Conservation (phyloP, 2,797 vertebrate species). For the Tokudaia muenninki region DNA sequence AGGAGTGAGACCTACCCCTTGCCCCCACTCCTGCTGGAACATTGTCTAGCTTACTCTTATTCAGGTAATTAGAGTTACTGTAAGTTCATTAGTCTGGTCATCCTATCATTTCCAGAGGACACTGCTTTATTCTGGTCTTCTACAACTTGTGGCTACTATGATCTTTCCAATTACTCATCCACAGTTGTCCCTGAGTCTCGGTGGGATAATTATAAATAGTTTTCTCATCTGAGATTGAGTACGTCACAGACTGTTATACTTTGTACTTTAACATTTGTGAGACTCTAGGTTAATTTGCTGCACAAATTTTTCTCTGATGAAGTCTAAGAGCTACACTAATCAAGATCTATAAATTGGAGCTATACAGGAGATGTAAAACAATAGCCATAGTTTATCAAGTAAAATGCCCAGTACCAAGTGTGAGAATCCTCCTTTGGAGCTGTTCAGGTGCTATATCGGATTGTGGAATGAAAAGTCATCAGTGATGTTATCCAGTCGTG, state of each 20-base stretch:
- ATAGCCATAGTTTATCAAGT: neutral
- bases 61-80: no score
- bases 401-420: neutral
- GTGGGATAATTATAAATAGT: neutral
- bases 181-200: no score
- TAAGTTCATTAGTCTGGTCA: neutral
- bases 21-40: neutral
- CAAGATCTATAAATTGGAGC: neutral
- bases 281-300: neutral
- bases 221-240: neutral
- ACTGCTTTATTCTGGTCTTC: neutral
- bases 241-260: neutral
- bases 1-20: neutral
- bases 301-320: neutral
- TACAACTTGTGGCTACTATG: neutral
- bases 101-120: neutral
- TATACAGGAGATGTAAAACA: neutral
- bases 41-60: neutral
- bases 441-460: neutral
- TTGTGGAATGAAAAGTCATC: neutral
- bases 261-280: neutral
- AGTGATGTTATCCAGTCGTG: neutral
- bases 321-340: neutral
- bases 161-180: neutral
- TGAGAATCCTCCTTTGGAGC: no score